Base-by-base conservation (phyloP, 1,140 invertebrate genomes). In the Drosophila willistoni region DNA sequence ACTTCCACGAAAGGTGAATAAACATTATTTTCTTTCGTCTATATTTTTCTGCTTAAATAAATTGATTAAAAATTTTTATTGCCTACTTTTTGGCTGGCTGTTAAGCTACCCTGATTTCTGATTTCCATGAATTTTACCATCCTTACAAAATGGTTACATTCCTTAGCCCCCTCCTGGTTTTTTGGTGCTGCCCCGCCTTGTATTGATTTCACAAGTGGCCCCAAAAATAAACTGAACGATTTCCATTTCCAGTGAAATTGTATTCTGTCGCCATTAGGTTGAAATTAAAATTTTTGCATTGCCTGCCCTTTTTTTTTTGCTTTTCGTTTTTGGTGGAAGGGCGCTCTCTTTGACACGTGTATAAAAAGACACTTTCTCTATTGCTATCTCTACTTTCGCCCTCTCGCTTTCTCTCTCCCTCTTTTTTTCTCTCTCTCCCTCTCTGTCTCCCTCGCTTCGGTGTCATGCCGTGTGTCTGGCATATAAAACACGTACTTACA, bases 401-500 rank as follows among this genome's bases (percentile, higher is more conserved):
- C 29, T 29, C 29, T 6, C 29, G 5, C 29, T 29, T 7, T 5
- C 17, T 47, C 14, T 17, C 2, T 10, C 44, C 7, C 7, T 47
- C 14, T 2, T 0, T 2, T n/a, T 14, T 14, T n/a, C 13, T 42
- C 41, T 42, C 13, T 14, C 12, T 13, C 39, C 3, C 13, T 14
- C 41, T 14, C 41, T 47, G 19, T 1, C 19, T 22, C 19, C 19
- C 42, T 17, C 1, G 6, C 42, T 17, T 47, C 17, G 3, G 10
- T 22, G 17, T 22, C 17, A 51, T 22, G 71, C 62, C 47, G 67
- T 74, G 71, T 74, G 75, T 75, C 64, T 78, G 44, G 75, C 75
- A 78, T 75, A 68, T 72, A 81, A 86, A 85, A 85, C 81, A 85
- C 81, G 81, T 85, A 85, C 82, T 81, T 86, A 70, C 44, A 51